Evolutionary conservation across 2,113 vertebrate genomes (phyloP), one percentile per base, ranked within the genome.

Genomic region (Cyanoderma ruficeps): DNA sequence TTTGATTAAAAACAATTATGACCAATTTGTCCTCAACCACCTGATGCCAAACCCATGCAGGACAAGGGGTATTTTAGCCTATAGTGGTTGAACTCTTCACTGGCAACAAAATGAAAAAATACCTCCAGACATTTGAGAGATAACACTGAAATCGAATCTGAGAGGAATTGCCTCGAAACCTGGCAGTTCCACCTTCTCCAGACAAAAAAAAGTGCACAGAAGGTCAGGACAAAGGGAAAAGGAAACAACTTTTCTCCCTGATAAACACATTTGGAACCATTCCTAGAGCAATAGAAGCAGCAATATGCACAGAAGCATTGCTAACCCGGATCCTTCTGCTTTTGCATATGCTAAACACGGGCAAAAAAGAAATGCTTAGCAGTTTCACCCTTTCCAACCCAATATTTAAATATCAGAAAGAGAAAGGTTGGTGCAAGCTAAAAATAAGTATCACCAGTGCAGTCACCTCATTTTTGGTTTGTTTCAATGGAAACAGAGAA

Each of bases 301-400:
- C 89, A 78, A 65, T 53, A 72, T 15, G 74, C 75, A 93, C 93
- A 91, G 44, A 76, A 47, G 46, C 61, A 59, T 65, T 92, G 67
- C 70, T 90, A 92, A 92, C 56, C 85, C 88, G 86, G 85, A 93
- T 71, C 75, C 63, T 90, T 95, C 91, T 55, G 42, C 2, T 80
- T 89, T 42, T 93, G 88, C 42, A 72, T 77, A 69, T 50, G 59
- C 69, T 82, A 82, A 93, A 87, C 47, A 78, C 71, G 47, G 3
- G n/a, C n/a, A 64, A 69, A 78, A 81, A 47, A 63, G 13, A 94
- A 69, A 76, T 11, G 44, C 50, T 85, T 59, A 15, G 24, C 65
- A 68, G 55, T 56, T 86, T 67, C 35, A 88, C 47, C 60, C 85
- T 56, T 90, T 63, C 50, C 68, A 94, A 83, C 52, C 55, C 67